Percentiles rank a stretch among this genome's conserved stretches.
Conservation (phyloP, 2,888 invertebrate genomes). For the Abrostola tripartita region DNA sequence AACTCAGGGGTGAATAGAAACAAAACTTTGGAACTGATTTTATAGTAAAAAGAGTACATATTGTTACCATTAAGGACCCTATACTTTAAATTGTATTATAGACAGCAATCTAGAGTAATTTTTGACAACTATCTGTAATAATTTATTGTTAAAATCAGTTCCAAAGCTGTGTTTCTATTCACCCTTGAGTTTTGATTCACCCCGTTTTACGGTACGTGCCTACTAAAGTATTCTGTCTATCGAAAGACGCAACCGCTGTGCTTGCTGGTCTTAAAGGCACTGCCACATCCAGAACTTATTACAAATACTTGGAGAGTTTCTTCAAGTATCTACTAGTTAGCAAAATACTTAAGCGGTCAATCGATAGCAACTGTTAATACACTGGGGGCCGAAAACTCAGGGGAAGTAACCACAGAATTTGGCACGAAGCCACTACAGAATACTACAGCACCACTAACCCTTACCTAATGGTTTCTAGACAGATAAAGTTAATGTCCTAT, state of each 20-base stretch:
- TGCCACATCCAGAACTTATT: slow-evolving; percentile 44
- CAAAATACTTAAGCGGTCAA: slow-evolving; percentile 59
- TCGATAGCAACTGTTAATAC: slow-evolving; percentile 54
- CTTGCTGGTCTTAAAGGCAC: background rate
- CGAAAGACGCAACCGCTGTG: slow-evolving; percentile 1
- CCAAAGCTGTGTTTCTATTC: too few species aligned
- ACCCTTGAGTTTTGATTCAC: too few species aligned
- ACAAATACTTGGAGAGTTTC: slow-evolving; percentile 50
- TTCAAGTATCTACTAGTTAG: slow-evolving; percentile 45
- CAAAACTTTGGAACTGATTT: too few species aligned
- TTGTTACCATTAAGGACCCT: too few species aligned
- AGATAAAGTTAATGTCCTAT: slow-evolving; percentile 28
- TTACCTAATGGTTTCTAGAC: slow-evolving; percentile 48
- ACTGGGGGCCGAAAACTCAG: slow-evolving; percentile 33
- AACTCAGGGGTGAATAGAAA: too few species aligned
- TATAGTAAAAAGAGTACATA: too few species aligned
- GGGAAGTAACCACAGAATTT: slow-evolving; percentile 57
- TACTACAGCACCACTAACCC: slow-evolving; percentile 54
- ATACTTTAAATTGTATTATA: too few species aligned
- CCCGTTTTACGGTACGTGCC: too few species aligned
- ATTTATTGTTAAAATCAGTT: too few species aligned
- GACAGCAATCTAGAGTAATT: too few species aligned
- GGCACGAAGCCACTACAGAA: slow-evolving; percentile 56
- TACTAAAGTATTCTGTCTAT: background rate
- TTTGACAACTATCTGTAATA: too few species aligned